A percentile compares a stretch with the other conserved stretches of the same genome.
These are phyloP conservation scores for Echinarachnius parma DNA, from an alignment of 53 echinoderm and acorn worm species.

Conservation along the genomic window DNA sequence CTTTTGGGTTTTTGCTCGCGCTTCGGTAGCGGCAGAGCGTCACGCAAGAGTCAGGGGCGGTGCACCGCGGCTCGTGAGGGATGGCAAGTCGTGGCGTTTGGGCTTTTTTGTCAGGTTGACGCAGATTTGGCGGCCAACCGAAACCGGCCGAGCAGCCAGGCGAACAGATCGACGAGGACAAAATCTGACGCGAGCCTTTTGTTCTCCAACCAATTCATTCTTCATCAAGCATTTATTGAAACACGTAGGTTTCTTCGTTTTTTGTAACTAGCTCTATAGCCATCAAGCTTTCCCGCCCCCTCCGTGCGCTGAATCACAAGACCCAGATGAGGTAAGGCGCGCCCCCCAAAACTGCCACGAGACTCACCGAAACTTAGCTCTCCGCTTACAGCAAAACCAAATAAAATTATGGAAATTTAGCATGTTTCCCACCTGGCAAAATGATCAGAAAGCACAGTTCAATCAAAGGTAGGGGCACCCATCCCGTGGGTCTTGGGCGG, in stretches of 20 bases:
- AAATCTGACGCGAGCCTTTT: conserved; percentile 53
- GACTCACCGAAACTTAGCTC: conserved; percentile 11
- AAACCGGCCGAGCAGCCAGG: conserved; percentile 36
- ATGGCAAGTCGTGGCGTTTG: conserved; percentile 13
- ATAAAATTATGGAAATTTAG: conserved; percentile 45
- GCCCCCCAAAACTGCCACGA: conserved; percentile 25
- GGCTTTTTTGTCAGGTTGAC: conserved; percentile 39
- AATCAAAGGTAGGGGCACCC: conserved; percentile 46
- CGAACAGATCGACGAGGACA: conserved; percentile 43
- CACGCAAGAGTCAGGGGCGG: conserved; percentile 37
- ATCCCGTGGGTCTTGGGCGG: conserved; percentile 57
- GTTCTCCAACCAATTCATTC: conserved; percentile 59
- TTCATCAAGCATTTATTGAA: conserved; percentile 59
- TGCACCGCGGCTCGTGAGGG: conserved; percentile 38
- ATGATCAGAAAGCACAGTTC: conserved; percentile 40
- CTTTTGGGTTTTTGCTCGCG: conserved; percentile 52
- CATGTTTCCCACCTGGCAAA: conserved; percentile 40
- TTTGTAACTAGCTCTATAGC: conserved; percentile 17
- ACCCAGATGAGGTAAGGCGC: conserved; percentile 18
- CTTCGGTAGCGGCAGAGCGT: conserved; percentile 38
- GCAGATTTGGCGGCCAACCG: conserved; percentile 47
- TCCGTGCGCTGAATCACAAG: conserved; percentile 23
- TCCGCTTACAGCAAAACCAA: conserved; percentile 43
- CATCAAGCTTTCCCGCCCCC: conserved; percentile 13
- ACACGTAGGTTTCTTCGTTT: conserved; percentile 50